Evolutionary conservation across 2,888 invertebrate genomes (phyloP).

Genomic region (Volucella inanis): DNA sequence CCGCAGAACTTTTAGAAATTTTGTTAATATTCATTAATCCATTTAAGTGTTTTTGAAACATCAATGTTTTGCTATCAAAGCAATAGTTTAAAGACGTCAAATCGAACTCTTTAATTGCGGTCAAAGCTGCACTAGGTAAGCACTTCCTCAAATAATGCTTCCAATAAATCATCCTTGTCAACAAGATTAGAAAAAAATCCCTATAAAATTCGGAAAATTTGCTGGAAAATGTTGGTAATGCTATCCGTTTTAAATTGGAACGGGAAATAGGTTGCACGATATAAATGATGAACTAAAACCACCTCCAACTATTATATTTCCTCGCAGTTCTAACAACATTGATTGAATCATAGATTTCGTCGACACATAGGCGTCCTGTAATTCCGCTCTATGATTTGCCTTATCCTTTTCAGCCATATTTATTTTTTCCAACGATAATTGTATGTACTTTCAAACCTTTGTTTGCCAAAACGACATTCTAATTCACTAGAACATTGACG

Average conservation of each 20-base stretch:
- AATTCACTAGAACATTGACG: too few relatives aligned
- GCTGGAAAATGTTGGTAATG: slow-evolving; percentile 62
- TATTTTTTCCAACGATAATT: too few relatives aligned
- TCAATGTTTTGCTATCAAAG: slow-evolving; percentile 67
- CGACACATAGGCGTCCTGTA: not conserved
- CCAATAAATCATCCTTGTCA: too few relatives aligned
- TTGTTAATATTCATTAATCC: slow-evolving; percentile 51
- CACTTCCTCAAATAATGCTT: too few relatives aligned
- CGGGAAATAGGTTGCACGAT: slow-evolving; percentile 32
- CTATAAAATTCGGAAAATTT: slow-evolving; percentile 70
- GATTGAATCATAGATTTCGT: not conserved
- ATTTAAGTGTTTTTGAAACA: slow-evolving; percentile 67
- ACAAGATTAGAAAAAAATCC: too few relatives aligned
- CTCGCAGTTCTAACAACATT: not conserved
- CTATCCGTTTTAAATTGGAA: slow-evolving; percentile 50
- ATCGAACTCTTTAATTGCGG: too few relatives aligned
- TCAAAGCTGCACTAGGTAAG: too few relatives aligned
- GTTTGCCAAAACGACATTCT: too few relatives aligned
- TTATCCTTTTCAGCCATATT: too few relatives aligned
- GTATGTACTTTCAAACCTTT: too few relatives aligned
- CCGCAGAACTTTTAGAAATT: slow-evolving; percentile 41
- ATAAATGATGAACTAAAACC: slow-evolving; percentile 10
- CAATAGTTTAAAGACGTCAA: slow-evolving; percentile 57
- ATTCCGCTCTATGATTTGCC: too few relatives aligned
- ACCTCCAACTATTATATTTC: not conserved